These are phyloP conservation scores for Melanocharis versteri DNA, from an alignment of 2,113 vertebrate genomes.

Conservation along the genomic window DNA sequence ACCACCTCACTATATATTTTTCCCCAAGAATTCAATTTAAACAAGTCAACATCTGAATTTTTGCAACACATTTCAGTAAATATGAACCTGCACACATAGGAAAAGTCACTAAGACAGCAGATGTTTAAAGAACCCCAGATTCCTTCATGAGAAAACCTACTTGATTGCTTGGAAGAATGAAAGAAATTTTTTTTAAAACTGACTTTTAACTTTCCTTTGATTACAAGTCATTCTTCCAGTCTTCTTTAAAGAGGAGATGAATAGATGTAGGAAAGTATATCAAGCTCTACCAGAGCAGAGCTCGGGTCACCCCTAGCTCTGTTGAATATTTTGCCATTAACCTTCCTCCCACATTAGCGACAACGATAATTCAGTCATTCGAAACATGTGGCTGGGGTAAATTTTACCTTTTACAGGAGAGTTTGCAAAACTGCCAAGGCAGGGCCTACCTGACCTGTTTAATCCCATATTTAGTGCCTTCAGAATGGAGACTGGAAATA, in stretches of 20 bases:
- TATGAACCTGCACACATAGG: fast-evolving
- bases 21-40: neutral
- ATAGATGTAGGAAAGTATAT: neutral
- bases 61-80: neutral
- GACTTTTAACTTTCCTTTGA: neutral
- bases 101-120: neutral
- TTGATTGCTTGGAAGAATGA: neutral
- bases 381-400: neutral
- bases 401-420: neutral
- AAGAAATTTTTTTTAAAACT: neutral
- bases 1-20: neutral
- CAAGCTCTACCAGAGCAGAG: neutral
- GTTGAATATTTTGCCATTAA: neutral
- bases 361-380: neutral
- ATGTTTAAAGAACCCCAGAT: neutral
- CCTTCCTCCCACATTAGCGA: fast-evolving
- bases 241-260: neutral
- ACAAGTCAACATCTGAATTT: neutral
- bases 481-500: neutral
- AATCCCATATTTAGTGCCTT: neutral
- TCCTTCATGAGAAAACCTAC: neutral
- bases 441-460: neutral
- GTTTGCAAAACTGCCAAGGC: neutral
- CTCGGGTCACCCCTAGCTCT: neutral
- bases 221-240: neutral